Evolutionary conservation across 2,113 vertebrate genomes (phyloP).

Genomic region (Notiomystis cincta): DNA sequence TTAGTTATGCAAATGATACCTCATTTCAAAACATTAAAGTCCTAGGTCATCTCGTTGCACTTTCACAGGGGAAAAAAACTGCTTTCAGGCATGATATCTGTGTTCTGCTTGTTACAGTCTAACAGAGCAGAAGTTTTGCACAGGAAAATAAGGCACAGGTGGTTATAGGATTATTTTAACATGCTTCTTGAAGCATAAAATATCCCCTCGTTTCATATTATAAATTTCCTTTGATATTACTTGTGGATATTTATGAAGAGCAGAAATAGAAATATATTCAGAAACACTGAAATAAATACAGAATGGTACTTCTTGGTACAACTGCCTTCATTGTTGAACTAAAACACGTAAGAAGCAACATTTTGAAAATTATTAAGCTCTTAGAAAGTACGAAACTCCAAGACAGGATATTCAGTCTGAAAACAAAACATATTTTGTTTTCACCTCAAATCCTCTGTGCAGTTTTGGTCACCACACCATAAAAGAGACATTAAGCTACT

Average conservation of each 20-base stretch:
- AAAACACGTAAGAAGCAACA: neutral
- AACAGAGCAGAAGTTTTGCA: neutral
- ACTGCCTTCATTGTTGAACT: neutral
- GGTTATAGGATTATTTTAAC: neutral
- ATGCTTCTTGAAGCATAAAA: neutral
- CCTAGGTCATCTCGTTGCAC: neutral
- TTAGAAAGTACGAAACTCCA: neutral
- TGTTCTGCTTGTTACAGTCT: neutral
- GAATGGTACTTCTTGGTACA: neutral
- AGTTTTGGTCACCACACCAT: neutral
- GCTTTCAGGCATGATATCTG: neutral
- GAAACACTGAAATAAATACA: neutral
- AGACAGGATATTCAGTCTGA: neutral
- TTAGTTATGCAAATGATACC: constrained; percentile 4
- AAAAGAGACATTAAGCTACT: neutral
- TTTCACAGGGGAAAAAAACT: neutral
- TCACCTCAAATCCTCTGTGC: neutral
- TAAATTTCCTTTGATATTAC: neutral
- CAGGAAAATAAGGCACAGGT: neutral
- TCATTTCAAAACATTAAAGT: neutral
- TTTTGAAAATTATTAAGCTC: neutral
- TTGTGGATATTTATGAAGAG: neutral
- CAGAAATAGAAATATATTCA: neutral
- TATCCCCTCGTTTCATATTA: neutral
- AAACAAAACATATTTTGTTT: neutral